These are phyloP conservation scores for Galeopsomyia nigrocyanea DNA, from an alignment of 2,888 invertebrate species.

Conservation along the genomic window DNA sequence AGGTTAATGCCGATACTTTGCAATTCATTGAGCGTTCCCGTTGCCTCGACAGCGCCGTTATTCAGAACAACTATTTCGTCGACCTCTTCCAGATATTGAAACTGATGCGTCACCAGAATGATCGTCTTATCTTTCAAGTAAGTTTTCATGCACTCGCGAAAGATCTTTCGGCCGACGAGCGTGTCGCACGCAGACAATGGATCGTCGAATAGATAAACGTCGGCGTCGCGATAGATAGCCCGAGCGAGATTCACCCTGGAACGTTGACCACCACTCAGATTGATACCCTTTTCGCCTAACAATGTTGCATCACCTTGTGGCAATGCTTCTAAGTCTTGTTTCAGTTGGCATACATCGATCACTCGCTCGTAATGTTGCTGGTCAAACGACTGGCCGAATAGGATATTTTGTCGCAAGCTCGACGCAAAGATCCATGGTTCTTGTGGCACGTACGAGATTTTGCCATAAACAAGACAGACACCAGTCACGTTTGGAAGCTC, in stretches of 20 bases:
- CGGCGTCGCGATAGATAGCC: conserved; percentile 80
- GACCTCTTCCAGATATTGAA: conserved; percentile 81
- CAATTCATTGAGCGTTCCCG: conserved; percentile 74
- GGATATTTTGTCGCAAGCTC: conserved; percentile 74
- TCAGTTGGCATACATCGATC: conserved; percentile 77
- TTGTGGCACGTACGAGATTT: conserved; percentile 82
- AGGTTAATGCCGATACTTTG: conserved; percentile 74
- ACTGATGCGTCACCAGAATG: conserved; percentile 84
- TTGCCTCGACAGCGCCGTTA: conserved; percentile 73
- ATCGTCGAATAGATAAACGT: conserved; percentile 82
- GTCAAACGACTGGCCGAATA: conserved; percentile 62
- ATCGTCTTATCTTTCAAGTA: conserved; percentile 79
- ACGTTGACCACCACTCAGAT: conserved; percentile 86
- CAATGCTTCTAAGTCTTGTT: conserved; percentile 81
- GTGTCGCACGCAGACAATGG: conserved; percentile 83
- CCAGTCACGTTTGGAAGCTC: conserved; percentile 80
- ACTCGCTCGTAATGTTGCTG: conserved; percentile 68
- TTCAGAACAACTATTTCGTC: conserved; percentile 72
- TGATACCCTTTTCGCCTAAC: conserved; percentile 87
- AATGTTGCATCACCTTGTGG: conserved; percentile 80
- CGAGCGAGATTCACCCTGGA: conserved; percentile 81
- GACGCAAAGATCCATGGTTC: conserved; percentile 87
- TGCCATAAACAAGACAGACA: conserved; percentile 74
- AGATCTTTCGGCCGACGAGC: conserved; percentile 78
- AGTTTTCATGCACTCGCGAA: conserved; percentile 76